Evolutionary conservation across 2,113 vertebrate species (phyloP).

Genomic region (Agapornis roseicollis): DNA sequence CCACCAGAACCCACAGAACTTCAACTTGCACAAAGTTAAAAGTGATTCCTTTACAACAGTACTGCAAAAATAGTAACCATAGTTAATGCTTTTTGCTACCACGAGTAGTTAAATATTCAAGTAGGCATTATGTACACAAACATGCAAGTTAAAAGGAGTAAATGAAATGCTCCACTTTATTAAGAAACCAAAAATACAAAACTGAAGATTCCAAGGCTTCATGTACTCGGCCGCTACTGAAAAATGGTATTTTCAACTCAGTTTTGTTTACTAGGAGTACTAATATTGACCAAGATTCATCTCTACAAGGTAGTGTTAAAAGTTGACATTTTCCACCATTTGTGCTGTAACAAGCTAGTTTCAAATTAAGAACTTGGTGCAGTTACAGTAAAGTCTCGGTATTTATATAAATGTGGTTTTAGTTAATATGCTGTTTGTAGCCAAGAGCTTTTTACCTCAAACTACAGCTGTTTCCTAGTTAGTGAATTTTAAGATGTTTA

Average conservation of each 20-base stretch:
- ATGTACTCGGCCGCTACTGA: conserved; percentile 58
- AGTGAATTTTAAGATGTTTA: not conserved
- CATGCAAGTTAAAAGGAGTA: conserved; percentile 63
- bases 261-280: conserved; percentile 42
- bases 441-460: not conserved
- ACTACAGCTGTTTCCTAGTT: not conserved
- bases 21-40: not conserved
- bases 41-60: not conserved
- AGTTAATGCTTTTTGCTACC: not conserved
- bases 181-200: conserved; percentile 72
- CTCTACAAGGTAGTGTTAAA: conserved; percentile 58
- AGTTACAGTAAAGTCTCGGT: conserved; percentile 46
- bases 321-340: conserved; percentile 40
- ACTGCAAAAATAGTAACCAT: fast-evolving
- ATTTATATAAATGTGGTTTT: not conserved
- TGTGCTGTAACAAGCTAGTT: conserved; percentile 58
- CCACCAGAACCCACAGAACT: not conserved
- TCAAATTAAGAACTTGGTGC: conserved; percentile 66
- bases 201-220: conserved; percentile 56
- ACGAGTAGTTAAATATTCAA: not conserved
- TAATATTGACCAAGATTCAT: conserved; percentile 45
- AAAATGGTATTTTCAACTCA: conserved; percentile 12
- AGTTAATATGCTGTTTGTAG: not conserved
- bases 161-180: conserved; percentile 73
- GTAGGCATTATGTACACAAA: not conserved